Evolutionary conservation across 2,797 vertebrate genomes (phyloP), one percentile per base, ranked within the genome.

Genomic region (Allobates femoralis): DNA sequence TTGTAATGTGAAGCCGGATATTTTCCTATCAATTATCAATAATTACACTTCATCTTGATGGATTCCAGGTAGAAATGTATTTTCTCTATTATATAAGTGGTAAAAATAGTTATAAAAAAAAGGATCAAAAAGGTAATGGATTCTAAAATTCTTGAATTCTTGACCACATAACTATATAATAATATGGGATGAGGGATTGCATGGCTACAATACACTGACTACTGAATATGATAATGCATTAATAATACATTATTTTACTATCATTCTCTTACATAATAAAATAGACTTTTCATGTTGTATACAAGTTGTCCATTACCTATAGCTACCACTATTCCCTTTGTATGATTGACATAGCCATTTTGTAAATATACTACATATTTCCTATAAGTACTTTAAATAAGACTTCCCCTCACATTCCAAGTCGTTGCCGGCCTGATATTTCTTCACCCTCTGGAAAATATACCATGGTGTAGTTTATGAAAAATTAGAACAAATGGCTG

Each of bases 401-500:
- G 30, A 28, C n/a, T 82, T 19, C 51, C 51, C 51, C 78, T 62
- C 56, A n/a, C 28, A 26, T 26, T 73, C 23, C 21, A 56, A 53
- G 50, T 55, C 21, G 28, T 55, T 50, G 34, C 28, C 10, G 28
- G 41, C 66, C 58, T 28, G n/a, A 60, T 73, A 79, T 46, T 15
- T 30, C 50, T 86, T 82, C 28, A 82, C 85, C 71, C 73, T 77
- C 58, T 66, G 69, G 34, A 85, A 81, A 85, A 75, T n/a, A 26
- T 53, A 79, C 55, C 56, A 56, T 74, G 67, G 58, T 71, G 62
- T 62, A 58, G 51, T 71, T 71, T 69, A 83, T 78, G 71, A 75
- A 87, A 87, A 85, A 81, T 87, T 87, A 85, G 46, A 84, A 75
- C 82, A 85, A 81, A 84, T 64, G 55, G 56, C 56, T 80, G 77